Percentiles rank a stretch among this genome's conserved stretches.
Conservation (phyloP, 2,113 vertebrate genomes). For the Chiloscyllium plagiosum region DNA sequence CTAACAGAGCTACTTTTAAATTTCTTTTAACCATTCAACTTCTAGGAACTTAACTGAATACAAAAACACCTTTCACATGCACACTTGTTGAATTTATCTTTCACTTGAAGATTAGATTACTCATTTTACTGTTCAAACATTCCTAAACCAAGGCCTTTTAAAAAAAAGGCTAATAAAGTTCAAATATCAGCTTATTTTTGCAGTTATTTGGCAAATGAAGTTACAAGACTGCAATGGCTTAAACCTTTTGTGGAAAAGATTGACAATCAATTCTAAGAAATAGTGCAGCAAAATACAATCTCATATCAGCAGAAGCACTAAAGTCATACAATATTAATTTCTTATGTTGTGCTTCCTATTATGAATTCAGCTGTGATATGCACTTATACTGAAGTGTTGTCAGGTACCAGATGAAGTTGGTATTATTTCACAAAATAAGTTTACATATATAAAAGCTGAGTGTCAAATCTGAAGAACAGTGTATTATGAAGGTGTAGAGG, state of each 20-base stretch:
- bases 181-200: constrained; percentile 27
- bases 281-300: too few relatives aligned
- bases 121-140: not conserved
- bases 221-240: not conserved
- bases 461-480: not conserved
- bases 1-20: not conserved
- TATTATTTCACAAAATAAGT: not conserved
- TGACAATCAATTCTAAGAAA: not conserved
- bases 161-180: not conserved
- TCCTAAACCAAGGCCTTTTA: not conserved
- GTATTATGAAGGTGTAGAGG: too few relatives aligned
- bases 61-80: too few relatives aligned
- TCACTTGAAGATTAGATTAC: not conserved
- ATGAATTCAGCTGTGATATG: not conserved
- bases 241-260: constrained; percentile 14
- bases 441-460: not conserved
- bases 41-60: not conserved
- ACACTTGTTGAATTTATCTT: not conserved
- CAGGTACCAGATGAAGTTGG: not conserved
- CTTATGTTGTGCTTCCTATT: not conserved
- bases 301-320: not conserved
- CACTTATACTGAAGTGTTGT: not conserved
- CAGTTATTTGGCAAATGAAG: not conserved
- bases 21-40: not conserved
- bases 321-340: not conserved